These are phyloP conservation scores for Exephanes ischioxanthus DNA, from an alignment of 2,888 invertebrate species.

Conservation along the genomic window DNA sequence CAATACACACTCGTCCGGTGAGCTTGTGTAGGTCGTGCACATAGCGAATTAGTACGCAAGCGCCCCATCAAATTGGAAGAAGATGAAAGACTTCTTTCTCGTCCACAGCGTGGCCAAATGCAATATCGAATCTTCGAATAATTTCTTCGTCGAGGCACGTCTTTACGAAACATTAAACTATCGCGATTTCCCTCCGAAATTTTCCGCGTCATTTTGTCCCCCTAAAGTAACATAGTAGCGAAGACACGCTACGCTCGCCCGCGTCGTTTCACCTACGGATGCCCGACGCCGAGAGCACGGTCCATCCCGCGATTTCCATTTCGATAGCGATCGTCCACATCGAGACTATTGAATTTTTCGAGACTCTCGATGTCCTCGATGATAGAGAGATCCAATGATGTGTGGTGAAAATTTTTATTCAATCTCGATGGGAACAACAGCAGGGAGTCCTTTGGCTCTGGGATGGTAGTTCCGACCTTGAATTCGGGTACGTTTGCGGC, in stretches of 20 bases:
- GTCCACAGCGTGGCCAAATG: conserved; percentile 2
- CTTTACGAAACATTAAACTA: not conserved
- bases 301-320: not conserved
- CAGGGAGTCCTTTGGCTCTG: conserved; percentile 67
- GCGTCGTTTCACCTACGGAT: not conserved
- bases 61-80: not conserved
- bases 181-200: not conserved
- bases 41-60: too few relatives aligned
- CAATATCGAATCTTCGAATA: not conserved
- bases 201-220: not conserved
- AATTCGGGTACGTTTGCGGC: conserved; percentile 60
- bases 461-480: conserved; percentile 67
- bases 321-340: not conserved
- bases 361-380: conserved; percentile 18
- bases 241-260: not conserved
- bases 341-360: conserved; percentile 25
- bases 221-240: too few relatives aligned
- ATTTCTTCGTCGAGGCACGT: not conserved
- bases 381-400: conserved; percentile 31
- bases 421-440: conserved; percentile 64
- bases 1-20: too few relatives aligned
- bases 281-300: not conserved
- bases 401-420: conserved; percentile 32
- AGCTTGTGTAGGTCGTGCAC: too few relatives aligned
- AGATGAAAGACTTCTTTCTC: not conserved